Percentiles rank a stretch among this genome's conserved stretches.
phyloP scores from a whole-genome alignment of 2,888 invertebrate species.

The Brachyptera risi region DNA sequence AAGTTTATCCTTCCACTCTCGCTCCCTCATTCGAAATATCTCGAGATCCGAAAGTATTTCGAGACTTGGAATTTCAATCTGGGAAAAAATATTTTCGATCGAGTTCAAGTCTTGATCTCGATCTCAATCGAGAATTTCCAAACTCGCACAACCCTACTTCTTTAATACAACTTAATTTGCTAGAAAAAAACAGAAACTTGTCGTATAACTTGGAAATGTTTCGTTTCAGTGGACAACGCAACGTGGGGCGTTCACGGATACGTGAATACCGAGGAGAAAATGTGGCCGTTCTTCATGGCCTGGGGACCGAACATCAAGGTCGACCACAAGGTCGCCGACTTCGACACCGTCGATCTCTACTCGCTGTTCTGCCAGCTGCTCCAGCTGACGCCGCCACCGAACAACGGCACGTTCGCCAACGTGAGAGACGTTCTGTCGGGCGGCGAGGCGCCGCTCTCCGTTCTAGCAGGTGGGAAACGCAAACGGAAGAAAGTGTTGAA shows the following conservation, averaged over 20 bases:
- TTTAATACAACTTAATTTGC: too few relatives aligned
- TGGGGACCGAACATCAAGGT: constrained; percentile 59
- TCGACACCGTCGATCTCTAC: constrained; percentile 59
- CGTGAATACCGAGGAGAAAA: constrained; percentile 49
- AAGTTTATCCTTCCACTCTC: too few relatives aligned
- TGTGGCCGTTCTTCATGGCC: constrained; percentile 69
- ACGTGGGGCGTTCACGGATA: constrained; percentile 66
- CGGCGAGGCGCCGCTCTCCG: constrained; percentile 3
- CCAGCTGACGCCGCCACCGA: constrained; percentile 45
- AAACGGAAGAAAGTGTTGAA: neutral
- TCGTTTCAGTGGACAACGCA: neutral
- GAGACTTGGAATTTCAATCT: too few relatives aligned
- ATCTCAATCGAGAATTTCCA: too few relatives aligned
- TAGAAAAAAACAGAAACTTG: too few relatives aligned
- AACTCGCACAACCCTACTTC: too few relatives aligned
- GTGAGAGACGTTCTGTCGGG: constrained; percentile 43
- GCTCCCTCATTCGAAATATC: too few relatives aligned
- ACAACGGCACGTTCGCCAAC: constrained; percentile 49
- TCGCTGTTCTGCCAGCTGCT: constrained; percentile 59
- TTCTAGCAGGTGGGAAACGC: neutral
- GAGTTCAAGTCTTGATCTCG: too few relatives aligned
- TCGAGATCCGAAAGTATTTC: too few relatives aligned
- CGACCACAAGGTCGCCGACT: constrained; percentile 38
- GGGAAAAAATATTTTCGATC: too few relatives aligned
- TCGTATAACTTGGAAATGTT: too few relatives aligned